Evolutionary conservation across 2,113 vertebrate species (phyloP).

Genomic region (Butorides virescens): DNA sequence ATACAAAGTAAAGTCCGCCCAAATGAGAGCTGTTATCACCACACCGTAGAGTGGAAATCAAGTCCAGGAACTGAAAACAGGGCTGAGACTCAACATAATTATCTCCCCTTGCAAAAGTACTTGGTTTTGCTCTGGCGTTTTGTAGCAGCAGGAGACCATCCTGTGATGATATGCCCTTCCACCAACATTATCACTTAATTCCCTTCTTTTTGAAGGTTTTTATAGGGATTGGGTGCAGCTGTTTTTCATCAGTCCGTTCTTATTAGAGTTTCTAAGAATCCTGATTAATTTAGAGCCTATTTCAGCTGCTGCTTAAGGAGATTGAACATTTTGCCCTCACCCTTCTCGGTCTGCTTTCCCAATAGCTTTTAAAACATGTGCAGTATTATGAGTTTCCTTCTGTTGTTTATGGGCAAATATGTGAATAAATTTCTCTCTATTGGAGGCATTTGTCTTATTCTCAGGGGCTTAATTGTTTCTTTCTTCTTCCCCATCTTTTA

Average conservation of each 20-base stretch:
- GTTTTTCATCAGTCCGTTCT: conserved; percentile 32
- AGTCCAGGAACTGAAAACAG: not conserved
- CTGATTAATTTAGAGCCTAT: conserved; percentile 60
- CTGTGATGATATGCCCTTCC: conserved; percentile 5
- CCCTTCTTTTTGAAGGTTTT: conserved; percentile 40
- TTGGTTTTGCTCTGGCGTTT: not conserved
- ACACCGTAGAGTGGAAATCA: not conserved
- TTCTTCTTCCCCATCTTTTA: not conserved
- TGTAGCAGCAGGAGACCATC: conserved; percentile 16
- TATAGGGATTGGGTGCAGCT: conserved; percentile 21
- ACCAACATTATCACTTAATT: conserved; percentile 36
- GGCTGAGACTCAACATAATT: not conserved
- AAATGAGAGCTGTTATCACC: not conserved
- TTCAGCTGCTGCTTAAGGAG: conserved; percentile 51
- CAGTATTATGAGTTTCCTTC: not conserved
- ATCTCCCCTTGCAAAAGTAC: not conserved
- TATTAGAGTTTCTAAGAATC: conserved; percentile 55
- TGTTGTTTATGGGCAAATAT: not conserved
- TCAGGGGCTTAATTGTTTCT: conserved; percentile 3
- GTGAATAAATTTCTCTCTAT: not conserved
- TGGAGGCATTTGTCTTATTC: not conserved
- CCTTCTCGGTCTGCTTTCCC: not conserved
- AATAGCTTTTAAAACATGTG: not conserved
- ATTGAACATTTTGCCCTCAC: not conserved
- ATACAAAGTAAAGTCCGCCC: not conserved